Evolutionary conservation across 2,797 vertebrate genomes (phyloP).

Genomic region (Oryzias dopingdopingensis): DNA sequence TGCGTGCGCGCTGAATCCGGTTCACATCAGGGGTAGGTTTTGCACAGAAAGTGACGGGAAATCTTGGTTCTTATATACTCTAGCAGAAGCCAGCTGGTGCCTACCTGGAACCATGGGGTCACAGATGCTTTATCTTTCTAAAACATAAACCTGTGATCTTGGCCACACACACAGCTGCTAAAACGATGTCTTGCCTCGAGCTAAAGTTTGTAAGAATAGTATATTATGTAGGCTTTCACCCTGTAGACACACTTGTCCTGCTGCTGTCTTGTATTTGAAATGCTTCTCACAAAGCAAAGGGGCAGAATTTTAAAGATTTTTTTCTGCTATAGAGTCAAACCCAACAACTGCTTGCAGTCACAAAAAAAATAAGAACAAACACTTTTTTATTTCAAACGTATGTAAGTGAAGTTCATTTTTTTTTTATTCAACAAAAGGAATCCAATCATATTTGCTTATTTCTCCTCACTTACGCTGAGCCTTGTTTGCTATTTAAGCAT

Average conservation of each 20-base stretch:
- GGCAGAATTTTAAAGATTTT: conserved; percentile 17
- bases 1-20: conserved; percentile 16
- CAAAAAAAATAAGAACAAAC: neutral
- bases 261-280: conserved; percentile 52
- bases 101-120: conserved; percentile 65
- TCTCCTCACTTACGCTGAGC: conserved; percentile 13
- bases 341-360: neutral
- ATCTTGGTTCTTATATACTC: conserved; percentile 65
- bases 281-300: conserved; percentile 30
- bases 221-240: conserved; percentile 58
- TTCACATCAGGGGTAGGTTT: conserved; percentile 35
- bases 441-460: conserved; percentile 1
- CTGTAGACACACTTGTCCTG: conserved; percentile 61
- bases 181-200: conserved; percentile 70
- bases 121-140: conserved; percentile 69
- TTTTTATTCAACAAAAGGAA: neutral
- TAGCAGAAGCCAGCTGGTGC: conserved; percentile 53
- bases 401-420: neutral
- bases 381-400: too few relatives aligned
- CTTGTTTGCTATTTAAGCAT: conserved; percentile 52
- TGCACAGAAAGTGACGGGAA: conserved; percentile 30
- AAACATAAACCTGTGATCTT: conserved; percentile 68
- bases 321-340: neutral
- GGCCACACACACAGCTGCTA: conserved; percentile 45
- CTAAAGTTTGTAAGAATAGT: conserved; percentile 67